Evolutionary conservation across 2,888 invertebrate species (phyloP).

Genomic region (Parelbella ahira): DNA sequence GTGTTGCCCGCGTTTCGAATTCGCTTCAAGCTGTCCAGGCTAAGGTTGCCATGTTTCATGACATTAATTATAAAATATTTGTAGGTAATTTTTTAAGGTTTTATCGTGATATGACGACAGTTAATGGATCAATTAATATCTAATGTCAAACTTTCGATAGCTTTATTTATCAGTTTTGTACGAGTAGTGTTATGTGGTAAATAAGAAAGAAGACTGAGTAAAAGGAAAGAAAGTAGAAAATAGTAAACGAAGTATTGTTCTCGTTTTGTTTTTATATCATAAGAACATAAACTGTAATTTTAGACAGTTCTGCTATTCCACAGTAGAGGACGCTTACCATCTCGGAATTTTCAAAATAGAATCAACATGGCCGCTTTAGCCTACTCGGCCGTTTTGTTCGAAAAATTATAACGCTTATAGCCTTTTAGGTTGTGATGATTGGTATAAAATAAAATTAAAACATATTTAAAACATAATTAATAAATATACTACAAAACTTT

Average conservation of each 20-base stretch:
- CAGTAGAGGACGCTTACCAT: too few relatives aligned
- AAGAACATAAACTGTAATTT: neutral
- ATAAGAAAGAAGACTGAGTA: slow-evolving; percentile 18
- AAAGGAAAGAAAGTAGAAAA: slow-evolving; percentile 10
- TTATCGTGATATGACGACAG: slow-evolving; percentile 10
- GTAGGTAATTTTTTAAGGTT: slow-evolving; percentile 4
- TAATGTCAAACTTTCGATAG: slow-evolving; percentile 6
- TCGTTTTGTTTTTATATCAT: neutral
- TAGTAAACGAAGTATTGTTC: neutral
- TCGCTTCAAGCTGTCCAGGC: slow-evolving; percentile 8
- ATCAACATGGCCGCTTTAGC: slow-evolving; percentile 16
- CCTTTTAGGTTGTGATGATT: slow-evolving; percentile 20
- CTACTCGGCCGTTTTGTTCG: slow-evolving; percentile 2
- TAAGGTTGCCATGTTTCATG: slow-evolving; percentile 21
- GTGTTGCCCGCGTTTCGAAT: slow-evolving; percentile 14
- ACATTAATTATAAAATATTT: neutral
- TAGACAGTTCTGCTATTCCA: too few relatives aligned
- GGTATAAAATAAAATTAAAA: slow-evolving; percentile 16
- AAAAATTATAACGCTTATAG: slow-evolving; percentile 20
- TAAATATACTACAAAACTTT: too few relatives aligned
- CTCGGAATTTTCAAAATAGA: neutral
- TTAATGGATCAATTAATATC: slow-evolving; percentile 10
- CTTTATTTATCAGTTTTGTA: too few relatives aligned
- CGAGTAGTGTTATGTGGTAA: slow-evolving; percentile 2
- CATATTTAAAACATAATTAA: slow-evolving; percentile 18